Conservation (phyloP, 2,797 vertebrate genomes). For the Chaetodon trifasciatus region DNA sequence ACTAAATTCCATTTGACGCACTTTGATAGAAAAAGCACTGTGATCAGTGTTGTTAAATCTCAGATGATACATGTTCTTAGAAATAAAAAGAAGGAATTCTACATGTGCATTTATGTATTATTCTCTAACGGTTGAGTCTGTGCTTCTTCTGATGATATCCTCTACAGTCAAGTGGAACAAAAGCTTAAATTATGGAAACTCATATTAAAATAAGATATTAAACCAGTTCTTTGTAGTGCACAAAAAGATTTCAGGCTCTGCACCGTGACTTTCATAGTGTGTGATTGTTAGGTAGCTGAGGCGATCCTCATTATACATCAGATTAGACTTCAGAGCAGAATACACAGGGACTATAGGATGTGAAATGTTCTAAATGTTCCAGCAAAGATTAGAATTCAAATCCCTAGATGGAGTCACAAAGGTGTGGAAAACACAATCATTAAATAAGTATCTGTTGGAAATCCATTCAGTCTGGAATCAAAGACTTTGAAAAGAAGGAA, state of each 20-base stretch:
- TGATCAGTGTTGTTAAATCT: constrained; percentile 30
- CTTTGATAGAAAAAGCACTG: constrained; percentile 8
- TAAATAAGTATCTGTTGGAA: constrained; percentile 62
- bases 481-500: constrained; percentile 60
- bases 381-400: constrained; percentile 53
- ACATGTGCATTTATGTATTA: constrained; percentile 7
- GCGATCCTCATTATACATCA: constrained; percentile 55
- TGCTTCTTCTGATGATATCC: constrained; percentile 15
- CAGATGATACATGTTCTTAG: constrained; percentile 28
- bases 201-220: constrained; percentile 40
- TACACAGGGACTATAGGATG: constrained; percentile 13
- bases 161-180: constrained; percentile 45
- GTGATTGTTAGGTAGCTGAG: constrained; percentile 42
- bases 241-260: constrained; percentile 42
- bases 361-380: constrained; percentile 51
- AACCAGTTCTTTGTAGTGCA: constrained; percentile 32
- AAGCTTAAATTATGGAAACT: constrained; percentile 50
- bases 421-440: constrained; percentile 55
- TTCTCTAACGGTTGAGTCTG: constrained; percentile 13
- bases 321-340: constrained; percentile 43
- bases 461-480: constrained; percentile 60
- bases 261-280: constrained; percentile 32
- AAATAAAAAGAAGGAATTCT: constrained; percentile 3
- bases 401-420: constrained; percentile 45
- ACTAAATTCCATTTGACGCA: constrained; percentile 4